A percentile compares a stretch with the other conserved stretches of the same genome.
phyloP scores from a whole-genome alignment of 2,113 vertebrate genomes.

The Murina feae region DNA sequence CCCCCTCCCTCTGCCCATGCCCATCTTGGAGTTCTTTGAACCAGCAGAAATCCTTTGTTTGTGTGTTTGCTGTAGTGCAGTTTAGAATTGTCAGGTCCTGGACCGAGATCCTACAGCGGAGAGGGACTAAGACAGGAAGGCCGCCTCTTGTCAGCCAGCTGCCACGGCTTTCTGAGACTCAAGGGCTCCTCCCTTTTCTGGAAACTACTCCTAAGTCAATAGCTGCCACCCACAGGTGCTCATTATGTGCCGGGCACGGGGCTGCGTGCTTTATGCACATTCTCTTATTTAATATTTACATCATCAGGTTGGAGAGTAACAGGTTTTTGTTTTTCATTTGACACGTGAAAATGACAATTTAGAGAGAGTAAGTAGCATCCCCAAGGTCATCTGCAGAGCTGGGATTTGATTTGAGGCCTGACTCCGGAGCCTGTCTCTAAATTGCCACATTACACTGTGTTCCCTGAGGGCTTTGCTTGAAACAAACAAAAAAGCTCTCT shows the following conservation, averaged over 20 bases:
- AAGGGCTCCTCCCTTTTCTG: background rate
- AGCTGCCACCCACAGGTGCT: background rate
- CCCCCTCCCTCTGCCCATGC: no score
- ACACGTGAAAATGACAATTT: background rate
- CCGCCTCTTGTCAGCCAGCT: background rate
- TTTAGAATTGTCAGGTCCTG: background rate
- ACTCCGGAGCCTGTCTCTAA: background rate
- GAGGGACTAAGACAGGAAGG: background rate
- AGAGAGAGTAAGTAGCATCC: background rate
- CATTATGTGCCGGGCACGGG: background rate
- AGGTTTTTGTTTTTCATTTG: conserved; percentile 4
- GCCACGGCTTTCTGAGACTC: background rate
- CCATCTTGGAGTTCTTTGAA: background rate
- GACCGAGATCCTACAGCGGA: background rate
- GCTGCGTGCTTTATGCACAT: rapidly evolving
- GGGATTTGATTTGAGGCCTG: background rate
- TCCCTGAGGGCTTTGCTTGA: background rate
- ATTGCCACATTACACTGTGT: background rate
- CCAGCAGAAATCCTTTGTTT: background rate
- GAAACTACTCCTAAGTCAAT: background rate
- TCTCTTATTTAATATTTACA: background rate
- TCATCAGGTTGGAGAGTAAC: background rate
- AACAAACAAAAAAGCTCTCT: background rate
- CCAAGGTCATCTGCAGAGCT: background rate
- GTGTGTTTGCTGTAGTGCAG: background rate